Base-by-base conservation (phyloP, 2,797 vertebrate species). In the Lerista edwardsae region DNA sequence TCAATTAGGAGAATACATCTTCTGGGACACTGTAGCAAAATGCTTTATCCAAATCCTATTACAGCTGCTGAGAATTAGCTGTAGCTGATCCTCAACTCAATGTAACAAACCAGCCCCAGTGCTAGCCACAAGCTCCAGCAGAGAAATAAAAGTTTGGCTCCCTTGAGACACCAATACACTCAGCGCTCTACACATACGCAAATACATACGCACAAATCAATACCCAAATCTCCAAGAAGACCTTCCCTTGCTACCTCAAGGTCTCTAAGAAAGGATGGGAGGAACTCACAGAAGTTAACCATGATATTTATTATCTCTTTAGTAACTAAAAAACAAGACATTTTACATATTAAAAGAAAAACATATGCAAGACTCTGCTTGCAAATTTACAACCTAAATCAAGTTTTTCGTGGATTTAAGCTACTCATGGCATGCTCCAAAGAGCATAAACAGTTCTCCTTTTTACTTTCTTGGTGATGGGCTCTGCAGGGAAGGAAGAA, bases 1-100 rank as follows among this genome's bases (percentile, higher is more conserved):
- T 61, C 64, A 69, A 75, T 85, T 80, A 85, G 71, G 62, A 75
- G 39, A 68, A 85, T 80, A 55, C 36, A 85, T 75, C 62, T 80
- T 74, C 11, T 80, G 71, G 55, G 78, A 80, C 72, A 75, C 9
- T 9, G 36, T 27, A 75, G 71, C n/a, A 75, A 68, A 85, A 68
- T 80, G 14, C 39, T 80, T 75, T 68, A 44, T 29, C 23, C 51
- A 34, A 65, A 75, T 80, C 78, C 72, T 75, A 75, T 80, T 75
- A 80, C 34, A 9, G 69, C n/a, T 65, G 57, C 51, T 59, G 47
- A 75, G 62, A 36, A 57, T 36, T 74, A 55, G 61, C 69, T 75
- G 79, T 57, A n/a, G 36, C 29, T 75, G 78, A 75, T 85, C 71
- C n/a, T 44, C 29, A 14, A 31, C 71, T 80, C 29, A 47, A 29